Evolutionary conservation across 2,888 invertebrate species (phyloP), one percentile per base, ranked within the genome.

Genomic region (Phanerotoma sp.): DNA sequence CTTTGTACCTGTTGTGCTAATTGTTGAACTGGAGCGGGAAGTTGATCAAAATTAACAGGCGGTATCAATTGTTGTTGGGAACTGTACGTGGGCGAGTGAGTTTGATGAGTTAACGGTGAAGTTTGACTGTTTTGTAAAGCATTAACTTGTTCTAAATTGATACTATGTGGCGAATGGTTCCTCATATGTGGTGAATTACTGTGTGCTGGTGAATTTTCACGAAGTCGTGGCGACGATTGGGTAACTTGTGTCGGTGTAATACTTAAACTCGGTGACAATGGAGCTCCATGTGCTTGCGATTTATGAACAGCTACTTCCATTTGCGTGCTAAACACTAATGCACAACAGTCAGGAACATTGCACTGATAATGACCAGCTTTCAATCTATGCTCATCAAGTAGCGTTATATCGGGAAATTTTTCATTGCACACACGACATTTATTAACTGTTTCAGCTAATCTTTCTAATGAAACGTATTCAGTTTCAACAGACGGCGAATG

Each of bases 401-500:
- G 74, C 1, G 80, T 75, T 38, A 81, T 74, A 58, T 81, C 81
- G 13, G 83, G 82, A 69, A 83, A 84, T 56, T 83, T 81, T 25
- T 83, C 83, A 61, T 83, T 84, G 68, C 85, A 85, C 2, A 83
- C 78, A 7, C 84, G 82, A 67, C 85, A 85, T 0, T 82, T 81
- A 56, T 80, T 82, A 49, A 83, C 82, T 1, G 83, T 82, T 2
- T 77, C 78, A 1, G 84, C 84, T 61, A 85, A 74, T 22, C 81
- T 82, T 56, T 86, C 86, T 57, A 86, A 73, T 0, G 86, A 85
- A 60, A 86, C 85, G 64, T 84, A 86, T 74, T 86, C 86, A 56
- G 82, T 85, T 55, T 77, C 77, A 5, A 66, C 66, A 0, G 67
- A 70, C 11, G 63, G 49, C 42, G 54, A 66, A 22, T 62, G 66